A percentile compares a stretch with the other conserved stretches of the same genome.
Evolutionary conservation across 2,888 invertebrate species (phyloP).

Genomic region (Ceratothoa steindachneri): DNA sequence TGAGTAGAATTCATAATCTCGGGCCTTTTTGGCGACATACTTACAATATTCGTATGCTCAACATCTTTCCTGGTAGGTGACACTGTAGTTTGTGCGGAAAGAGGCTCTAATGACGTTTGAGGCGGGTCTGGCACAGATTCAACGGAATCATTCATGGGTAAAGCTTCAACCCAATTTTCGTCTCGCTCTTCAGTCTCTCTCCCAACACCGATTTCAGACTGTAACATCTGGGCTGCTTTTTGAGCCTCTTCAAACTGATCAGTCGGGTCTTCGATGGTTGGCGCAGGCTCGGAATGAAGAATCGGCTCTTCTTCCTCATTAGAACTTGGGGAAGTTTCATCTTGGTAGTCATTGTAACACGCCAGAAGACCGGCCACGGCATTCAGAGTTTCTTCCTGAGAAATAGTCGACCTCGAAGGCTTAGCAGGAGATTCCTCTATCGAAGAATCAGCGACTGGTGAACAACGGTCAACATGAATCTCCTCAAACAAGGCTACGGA

Average conservation of each 20-base stretch:
- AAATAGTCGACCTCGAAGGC: slow-evolving; percentile 41
- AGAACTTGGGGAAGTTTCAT: slow-evolving; percentile 22
- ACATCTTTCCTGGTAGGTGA: not conserved
- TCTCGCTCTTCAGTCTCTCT: slow-evolving; percentile 25
- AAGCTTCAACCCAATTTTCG: not conserved
- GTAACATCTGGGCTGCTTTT: slow-evolving; percentile 46
- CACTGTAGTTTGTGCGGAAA: slow-evolving; percentile 5
- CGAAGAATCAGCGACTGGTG: slow-evolving; percentile 20
- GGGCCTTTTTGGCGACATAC: slow-evolving; percentile 29
- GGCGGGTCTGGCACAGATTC: slow-evolving; percentile 17
- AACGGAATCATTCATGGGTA: not conserved
- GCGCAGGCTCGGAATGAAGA: slow-evolving; percentile 28
- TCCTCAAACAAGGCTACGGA: slow-evolving; percentile 26
- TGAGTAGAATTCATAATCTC: not conserved
- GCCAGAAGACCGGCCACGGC: slow-evolving; percentile 44
- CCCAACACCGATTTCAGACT: slow-evolving; percentile 42
- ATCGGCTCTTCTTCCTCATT: slow-evolving; percentile 37
- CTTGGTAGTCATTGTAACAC: slow-evolving; percentile 39
- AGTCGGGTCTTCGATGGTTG: slow-evolving; percentile 36
- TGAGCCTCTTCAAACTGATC: slow-evolving; percentile 45
- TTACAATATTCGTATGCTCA: not conserved
- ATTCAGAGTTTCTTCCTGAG: slow-evolving; percentile 46
- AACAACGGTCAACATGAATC: slow-evolving; percentile 30
- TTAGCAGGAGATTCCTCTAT: slow-evolving; percentile 21
- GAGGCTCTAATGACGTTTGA: slow-evolving; percentile 15